phyloP scores from a whole-genome alignment of 2,888 invertebrate species.

The Pristionchus japonicus region DNA sequence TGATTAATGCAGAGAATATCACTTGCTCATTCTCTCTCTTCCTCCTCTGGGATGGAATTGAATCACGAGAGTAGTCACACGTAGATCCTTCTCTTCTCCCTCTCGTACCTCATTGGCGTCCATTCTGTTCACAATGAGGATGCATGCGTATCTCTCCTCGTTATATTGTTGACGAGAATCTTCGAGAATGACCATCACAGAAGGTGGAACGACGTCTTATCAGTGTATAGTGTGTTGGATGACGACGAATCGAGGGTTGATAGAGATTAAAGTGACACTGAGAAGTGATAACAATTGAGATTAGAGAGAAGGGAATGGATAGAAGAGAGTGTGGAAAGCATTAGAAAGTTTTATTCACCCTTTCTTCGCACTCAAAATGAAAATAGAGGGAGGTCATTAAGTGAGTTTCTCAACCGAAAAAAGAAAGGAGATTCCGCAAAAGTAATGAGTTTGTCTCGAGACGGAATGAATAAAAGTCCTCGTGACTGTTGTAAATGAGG shows the following conservation, averaged over 20 bases:
- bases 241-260: neutral
- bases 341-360: neutral
- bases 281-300: neutral
- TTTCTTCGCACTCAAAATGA: neutral
- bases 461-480: neutral
- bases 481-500: neutral
- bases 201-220: neutral
- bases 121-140: neutral
- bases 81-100: neutral
- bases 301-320: neutral
- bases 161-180: neutral
- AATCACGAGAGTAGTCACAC: neutral
- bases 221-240: neutral
- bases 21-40: neutral
- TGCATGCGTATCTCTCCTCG: neutral
- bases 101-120: neutral
- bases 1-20: neutral
- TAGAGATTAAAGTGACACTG: neutral
- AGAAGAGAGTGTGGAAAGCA: neutral
- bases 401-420: neutral
- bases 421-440: neutral
- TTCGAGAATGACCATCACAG: neutral
- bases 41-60: neutral
- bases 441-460: neutral
- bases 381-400: slow-evolving; percentile 21